Percentiles rank a stretch among this genome's conserved stretches.
Evolutionary conservation across 92 coral and sea anemone genomes (phyloP).

Genomic region (Actinernus sp.): DNA sequence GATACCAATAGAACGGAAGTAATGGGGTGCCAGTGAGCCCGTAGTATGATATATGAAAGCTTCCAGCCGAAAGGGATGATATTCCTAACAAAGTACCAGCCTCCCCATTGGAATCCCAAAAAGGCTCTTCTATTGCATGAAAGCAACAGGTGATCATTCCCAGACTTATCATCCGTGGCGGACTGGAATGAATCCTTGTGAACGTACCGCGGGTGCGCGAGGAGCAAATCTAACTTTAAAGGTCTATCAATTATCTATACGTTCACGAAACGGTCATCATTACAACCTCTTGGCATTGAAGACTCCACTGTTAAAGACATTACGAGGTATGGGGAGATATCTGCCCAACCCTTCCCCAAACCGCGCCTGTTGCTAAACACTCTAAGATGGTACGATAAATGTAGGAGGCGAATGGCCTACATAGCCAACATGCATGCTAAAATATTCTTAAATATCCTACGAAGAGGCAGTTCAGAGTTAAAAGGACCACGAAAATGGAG

Average conservation of each 20-base stretch:
- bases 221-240: slow-evolving; percentile 8
- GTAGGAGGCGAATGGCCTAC: too few species aligned
- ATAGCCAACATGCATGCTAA: slow-evolving; percentile 8
- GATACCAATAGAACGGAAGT: too few species aligned
- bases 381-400: slow-evolving; percentile 3
- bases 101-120: slow-evolving; percentile 38
- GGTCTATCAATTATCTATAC: slow-evolving; percentile 5
- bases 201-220: slow-evolving; percentile 19
- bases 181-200: slow-evolving; percentile 23
- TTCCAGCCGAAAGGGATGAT: slow-evolving; percentile 36
- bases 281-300: slow-evolving; percentile 1
- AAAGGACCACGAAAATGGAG: too few species aligned
- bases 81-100: slow-evolving; percentile 34
- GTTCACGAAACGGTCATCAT: slow-evolving; percentile 15
- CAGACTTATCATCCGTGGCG: slow-evolving; percentile 31
- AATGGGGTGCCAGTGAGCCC: too few species aligned
- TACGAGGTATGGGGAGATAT: too few species aligned
- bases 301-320: slow-evolving; percentile 25
- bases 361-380: slow-evolving; percentile 8
- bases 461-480: slow-evolving; percentile 18
- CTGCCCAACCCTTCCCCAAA: slow-evolving; percentile 19
- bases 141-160: slow-evolving; percentile 33
- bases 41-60: too few species aligned
- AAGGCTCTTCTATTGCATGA: slow-evolving; percentile 10
- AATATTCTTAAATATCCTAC: slow-evolving; percentile 3